phyloP scores from a whole-genome alignment of 2,113 vertebrate genomes.

The Burhinus oedicnemus region DNA sequence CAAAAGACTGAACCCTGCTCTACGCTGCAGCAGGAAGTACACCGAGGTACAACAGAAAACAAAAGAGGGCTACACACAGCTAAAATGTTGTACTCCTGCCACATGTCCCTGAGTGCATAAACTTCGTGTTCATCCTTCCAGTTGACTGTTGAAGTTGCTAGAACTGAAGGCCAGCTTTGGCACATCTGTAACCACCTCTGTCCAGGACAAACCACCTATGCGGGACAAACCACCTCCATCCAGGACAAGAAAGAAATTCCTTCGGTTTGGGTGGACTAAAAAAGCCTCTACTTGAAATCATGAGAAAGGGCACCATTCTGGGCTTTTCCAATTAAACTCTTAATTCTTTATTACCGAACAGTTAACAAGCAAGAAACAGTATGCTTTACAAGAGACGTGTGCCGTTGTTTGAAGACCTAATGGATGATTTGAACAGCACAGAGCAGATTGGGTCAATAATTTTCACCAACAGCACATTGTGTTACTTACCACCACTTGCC shows the following conservation, averaged over 20 bases:
- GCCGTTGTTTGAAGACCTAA: not conserved
- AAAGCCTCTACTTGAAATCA: not conserved
- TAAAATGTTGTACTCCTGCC: not conserved
- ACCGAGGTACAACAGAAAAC: not conserved
- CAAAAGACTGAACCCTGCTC: not conserved
- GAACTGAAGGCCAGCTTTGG: not conserved
- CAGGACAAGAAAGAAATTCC: not conserved
- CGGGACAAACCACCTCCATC: not conserved
- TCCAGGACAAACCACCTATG: not conserved
- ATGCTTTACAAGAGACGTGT: not conserved
- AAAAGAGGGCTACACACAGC: not conserved
- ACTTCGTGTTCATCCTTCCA: not conserved
- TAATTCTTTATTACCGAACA: not conserved
- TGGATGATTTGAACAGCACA: not conserved
- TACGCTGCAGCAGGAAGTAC: not conserved
- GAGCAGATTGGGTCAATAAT: not conserved
- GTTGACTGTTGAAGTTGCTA: not conserved
- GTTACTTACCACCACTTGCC: not conserved
- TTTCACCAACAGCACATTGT: not conserved
- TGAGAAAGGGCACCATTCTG: not conserved
- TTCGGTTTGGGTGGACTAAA: not conserved
- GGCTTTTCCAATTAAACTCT: not conserved
- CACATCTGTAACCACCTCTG: not conserved
- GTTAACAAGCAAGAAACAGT: not conserved
- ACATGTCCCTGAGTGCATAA: not conserved